These are phyloP conservation scores for Caenorhabditis sinica DNA, from an alignment of 2,888 invertebrate genomes.

Conservation along the genomic window DNA sequence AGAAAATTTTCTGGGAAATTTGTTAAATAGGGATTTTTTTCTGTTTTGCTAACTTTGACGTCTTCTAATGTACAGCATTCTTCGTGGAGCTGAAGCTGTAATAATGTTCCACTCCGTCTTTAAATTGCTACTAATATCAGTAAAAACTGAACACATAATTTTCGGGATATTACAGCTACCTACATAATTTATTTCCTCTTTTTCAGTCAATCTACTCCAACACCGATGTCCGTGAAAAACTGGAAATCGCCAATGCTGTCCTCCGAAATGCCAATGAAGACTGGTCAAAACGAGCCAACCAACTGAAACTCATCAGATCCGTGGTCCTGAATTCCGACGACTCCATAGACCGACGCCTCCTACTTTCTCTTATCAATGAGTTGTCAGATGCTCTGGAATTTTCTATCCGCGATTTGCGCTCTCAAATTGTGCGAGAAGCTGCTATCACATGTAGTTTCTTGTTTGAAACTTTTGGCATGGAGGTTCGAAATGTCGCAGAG, in stretches of 20 bases:
- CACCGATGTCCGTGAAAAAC: slow-evolving; percentile 42
- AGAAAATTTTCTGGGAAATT: not conserved
- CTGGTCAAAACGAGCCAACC: slow-evolving; percentile 62
- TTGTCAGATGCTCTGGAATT: slow-evolving; percentile 56
- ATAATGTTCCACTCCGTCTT: no score
- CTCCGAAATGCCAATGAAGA: slow-evolving; percentile 56
- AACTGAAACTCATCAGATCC: slow-evolving; percentile 57
- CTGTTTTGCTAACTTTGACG: no score
- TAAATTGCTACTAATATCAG: no score
- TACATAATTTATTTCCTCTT: not conserved
- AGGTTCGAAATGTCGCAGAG: slow-evolving; percentile 48
- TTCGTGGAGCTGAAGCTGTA: no score
- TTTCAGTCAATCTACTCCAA: slow-evolving; percentile 58
- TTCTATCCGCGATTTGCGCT: slow-evolving; percentile 54
- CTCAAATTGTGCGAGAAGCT: slow-evolving; percentile 60
- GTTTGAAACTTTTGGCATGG: slow-evolving; percentile 55
- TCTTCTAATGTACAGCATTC: no score
- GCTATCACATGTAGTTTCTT: slow-evolving; percentile 60
- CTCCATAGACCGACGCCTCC: slow-evolving; percentile 34
- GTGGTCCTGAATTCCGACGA: slow-evolving; percentile 44
- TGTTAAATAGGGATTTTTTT: no score
- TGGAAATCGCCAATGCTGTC: slow-evolving; percentile 40
- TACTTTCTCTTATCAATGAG: slow-evolving; percentile 30
- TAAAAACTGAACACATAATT: no score
- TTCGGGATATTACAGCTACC: no score